Base-by-base conservation (phyloP, 2,888 invertebrate species). In the Amiota mariae region DNA sequence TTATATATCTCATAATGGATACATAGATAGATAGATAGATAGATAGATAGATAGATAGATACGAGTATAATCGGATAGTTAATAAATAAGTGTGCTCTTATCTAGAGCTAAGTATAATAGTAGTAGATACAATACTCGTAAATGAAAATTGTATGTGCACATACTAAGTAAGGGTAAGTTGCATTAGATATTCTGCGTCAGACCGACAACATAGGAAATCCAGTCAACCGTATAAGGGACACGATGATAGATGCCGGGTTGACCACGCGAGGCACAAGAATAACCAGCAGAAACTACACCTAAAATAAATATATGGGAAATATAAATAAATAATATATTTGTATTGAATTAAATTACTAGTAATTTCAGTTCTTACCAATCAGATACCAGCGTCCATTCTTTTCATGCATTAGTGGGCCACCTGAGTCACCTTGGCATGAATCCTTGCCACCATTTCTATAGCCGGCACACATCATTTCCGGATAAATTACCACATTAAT, bases 381-480 rank as follows among this genome's bases (percentile, higher is more conserved):
- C 68, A 97, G 92, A 89, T 94, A 97, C 97, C 97, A 97, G 61
- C 97, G 91, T 0, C 96, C 96, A 9, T 94, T 92, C 81, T 94
- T 93, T 88, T 97, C 97, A 78, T 97, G 90, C 97, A 97, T 97
- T 71, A 97, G 90, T 0, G 97, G 97, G 0, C 97, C 97, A 0
- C 97, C 97, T 61, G 89, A 89, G 66, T 89, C 90, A n/a, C 90
- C 93, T 89, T 94, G 93, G 83, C 94, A 94, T 11, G 93, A 93
- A 74, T 90, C 90, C 76, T 90, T 90, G 48, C 97, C 96, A 0
- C 97, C 97, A 46, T 94, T 94, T 71, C 96, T 93, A 89, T 97
- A 97, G 2, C 97, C 97, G 0, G 97, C 97, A 88, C 97, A 97
- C 89, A 97, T 93, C 97, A 97, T 97, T 90, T 97, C 97, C 61